Conservation (phyloP, 1,140 invertebrate genomes). For the Copidosoma floridanum region DNA sequence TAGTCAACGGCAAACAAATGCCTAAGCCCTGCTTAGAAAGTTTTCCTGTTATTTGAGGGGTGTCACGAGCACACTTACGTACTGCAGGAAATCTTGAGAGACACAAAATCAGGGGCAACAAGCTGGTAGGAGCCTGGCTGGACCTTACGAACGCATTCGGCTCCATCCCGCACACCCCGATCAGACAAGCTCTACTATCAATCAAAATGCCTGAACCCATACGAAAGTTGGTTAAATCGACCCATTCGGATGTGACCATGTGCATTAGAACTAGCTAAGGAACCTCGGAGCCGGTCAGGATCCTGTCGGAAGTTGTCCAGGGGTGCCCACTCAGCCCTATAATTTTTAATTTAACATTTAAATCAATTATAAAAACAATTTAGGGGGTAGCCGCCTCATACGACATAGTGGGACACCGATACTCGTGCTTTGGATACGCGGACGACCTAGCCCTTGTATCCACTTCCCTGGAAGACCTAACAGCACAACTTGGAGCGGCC, state of each 20-base stretch:
- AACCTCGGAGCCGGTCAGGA: slow-evolving; percentile 33
- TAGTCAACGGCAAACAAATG: slow-evolving; percentile 1
- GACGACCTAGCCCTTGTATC: slow-evolving; percentile 37
- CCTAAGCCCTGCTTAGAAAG: slow-evolving; percentile 34
- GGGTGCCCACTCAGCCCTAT: slow-evolving; percentile 48
- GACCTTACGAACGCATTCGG: slow-evolving; percentile 36
- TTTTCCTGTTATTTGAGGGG: slow-evolving; percentile 39
- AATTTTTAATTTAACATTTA: slow-evolving; percentile 50
- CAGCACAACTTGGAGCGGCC: slow-evolving; percentile 14
- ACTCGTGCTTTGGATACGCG: slow-evolving; percentile 39
- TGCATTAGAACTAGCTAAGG: slow-evolving; percentile 17
- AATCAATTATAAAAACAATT: slow-evolving; percentile 31
- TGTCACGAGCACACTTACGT: slow-evolving; percentile 45
- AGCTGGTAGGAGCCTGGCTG: slow-evolving; percentile 33
- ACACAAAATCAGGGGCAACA: slow-evolving; percentile 23
- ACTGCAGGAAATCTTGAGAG: slow-evolving; percentile 30
- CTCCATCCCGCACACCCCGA: slow-evolving; percentile 33
- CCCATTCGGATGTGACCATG: slow-evolving; percentile 25
- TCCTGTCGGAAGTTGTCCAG: slow-evolving; percentile 45
- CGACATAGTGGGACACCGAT: slow-evolving; percentile 18
- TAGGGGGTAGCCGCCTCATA: slow-evolving; percentile 28
- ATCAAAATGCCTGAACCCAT: slow-evolving; percentile 7
- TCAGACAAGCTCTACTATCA: slow-evolving; percentile 16
- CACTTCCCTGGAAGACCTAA: slow-evolving; percentile 8
- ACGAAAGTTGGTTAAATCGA: slow-evolving; percentile 17